A percentile compares a stretch with the other conserved stretches of the same genome.
phyloP scores from a whole-genome alignment of 30 jellyfish, hydroid and myxozoan species.

The Catostylus mosaicus region DNA sequence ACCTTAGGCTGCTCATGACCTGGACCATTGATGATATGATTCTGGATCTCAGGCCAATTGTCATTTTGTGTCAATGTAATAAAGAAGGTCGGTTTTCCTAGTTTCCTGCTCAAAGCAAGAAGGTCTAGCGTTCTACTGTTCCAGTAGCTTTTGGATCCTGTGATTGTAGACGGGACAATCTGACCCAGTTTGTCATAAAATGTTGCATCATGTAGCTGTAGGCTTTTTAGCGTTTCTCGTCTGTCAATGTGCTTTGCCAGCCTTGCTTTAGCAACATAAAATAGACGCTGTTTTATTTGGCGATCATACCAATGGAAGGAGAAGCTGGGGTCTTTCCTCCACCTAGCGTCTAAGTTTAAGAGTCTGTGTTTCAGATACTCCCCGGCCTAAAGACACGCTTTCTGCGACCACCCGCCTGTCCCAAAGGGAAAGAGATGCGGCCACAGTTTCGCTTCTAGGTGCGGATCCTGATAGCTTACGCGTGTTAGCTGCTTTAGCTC shows the following conservation, averaged over 20 bases:
- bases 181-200: background rate
- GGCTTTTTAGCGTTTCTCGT: background rate
- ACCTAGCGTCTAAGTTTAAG: slow-evolving; percentile 6
- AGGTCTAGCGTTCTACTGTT: background rate
- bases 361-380: slow-evolving; percentile 18
- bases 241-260: background rate
- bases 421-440: slow-evolving; percentile 16
- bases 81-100: too few relatives aligned
- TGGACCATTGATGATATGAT: slow-evolving; percentile 20
- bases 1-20: background rate
- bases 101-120: background rate
- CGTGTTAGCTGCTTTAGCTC: background rate
- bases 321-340: slow-evolving; percentile 27
- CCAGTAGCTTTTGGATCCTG: slow-evolving; percentile 1
- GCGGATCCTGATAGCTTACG: background rate
- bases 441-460: slow-evolving; percentile 29
- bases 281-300: background rate
- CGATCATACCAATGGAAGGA: background rate
- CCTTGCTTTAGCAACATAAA: background rate
- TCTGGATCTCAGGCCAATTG: slow-evolving; percentile 18
- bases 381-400: background rate
- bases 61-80: background rate
- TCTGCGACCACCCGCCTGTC: slow-evolving; percentile 15
- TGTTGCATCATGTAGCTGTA: background rate
- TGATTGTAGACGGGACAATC: background rate